A percentile compares a stretch with the other conserved stretches of the same genome.
Evolutionary conservation across 2,888 invertebrate genomes (phyloP).

Genomic region (Saturnia japonica): DNA sequence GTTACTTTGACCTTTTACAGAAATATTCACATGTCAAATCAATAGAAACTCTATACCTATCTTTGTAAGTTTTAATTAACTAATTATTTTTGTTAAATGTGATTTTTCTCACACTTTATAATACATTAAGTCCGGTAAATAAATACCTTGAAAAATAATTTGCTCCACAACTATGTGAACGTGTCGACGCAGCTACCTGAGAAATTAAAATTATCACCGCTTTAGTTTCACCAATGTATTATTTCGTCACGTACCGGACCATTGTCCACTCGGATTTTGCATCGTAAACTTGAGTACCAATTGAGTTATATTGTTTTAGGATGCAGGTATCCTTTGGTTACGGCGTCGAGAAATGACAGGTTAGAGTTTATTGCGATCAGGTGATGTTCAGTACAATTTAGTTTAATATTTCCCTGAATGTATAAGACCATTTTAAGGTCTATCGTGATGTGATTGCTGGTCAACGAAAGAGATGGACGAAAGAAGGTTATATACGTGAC

Average conservation of each 20-base stretch:
- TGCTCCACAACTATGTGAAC: slow-evolving; percentile 39
- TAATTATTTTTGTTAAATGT: not conserved
- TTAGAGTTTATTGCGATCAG: not conserved
- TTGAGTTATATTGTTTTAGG: slow-evolving; percentile 71
- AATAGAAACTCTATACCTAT: not conserved
- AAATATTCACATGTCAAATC: not conserved
- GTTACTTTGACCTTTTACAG: not conserved
- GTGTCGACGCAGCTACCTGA: slow-evolving; percentile 65
- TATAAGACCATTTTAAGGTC: too few species aligned
- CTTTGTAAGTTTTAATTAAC: not conserved
- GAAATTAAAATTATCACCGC: slow-evolving; percentile 60
- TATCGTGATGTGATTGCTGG: too few species aligned
- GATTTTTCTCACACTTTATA: not conserved
- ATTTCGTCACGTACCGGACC: slow-evolving; percentile 62
- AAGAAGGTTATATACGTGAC: too few species aligned
- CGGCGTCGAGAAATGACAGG: slow-evolving; percentile 23
- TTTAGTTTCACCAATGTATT: slow-evolving; percentile 54
- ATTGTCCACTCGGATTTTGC: slow-evolving; percentile 53
- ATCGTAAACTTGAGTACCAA: slow-evolving; percentile 67
- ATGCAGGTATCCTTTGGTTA: slow-evolving; percentile 62
- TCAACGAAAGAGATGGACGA: too few species aligned
- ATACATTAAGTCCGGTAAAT: not conserved
- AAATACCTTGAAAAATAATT: slow-evolving; percentile 14
- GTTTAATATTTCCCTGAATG: not conserved
- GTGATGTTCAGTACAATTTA: not conserved